Percentiles rank a stretch among this genome's conserved stretches.
Conservation (phyloP, 1,140 invertebrate species). For the Eupristina koningsbergeri region DNA sequence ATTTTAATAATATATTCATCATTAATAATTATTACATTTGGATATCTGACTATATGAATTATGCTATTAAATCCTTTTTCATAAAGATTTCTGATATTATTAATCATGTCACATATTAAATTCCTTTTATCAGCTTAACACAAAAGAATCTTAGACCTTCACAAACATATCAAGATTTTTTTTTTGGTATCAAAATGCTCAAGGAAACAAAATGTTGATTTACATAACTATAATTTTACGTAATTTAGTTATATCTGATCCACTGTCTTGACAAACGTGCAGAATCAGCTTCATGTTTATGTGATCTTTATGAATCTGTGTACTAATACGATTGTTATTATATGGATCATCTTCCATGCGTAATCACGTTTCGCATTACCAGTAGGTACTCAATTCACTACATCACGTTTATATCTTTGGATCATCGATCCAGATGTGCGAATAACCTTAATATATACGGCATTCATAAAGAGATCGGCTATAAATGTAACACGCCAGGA, state of each 20-base stretch:
- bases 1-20: too few relatives aligned
- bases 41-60: too few relatives aligned
- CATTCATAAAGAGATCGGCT: slow-evolving; percentile 44
- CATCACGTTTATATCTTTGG: slow-evolving; percentile 51
- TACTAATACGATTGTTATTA: slow-evolving; percentile 62
- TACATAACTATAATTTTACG: background rate
- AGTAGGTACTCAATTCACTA: slow-evolving; percentile 48
- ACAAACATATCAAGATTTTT: too few relatives aligned
- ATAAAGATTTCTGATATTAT: too few relatives aligned
- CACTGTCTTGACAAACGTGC: slow-evolving; percentile 19
- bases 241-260: slow-evolving; percentile 33
- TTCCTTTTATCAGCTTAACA: too few relatives aligned
- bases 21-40: too few relatives aligned
- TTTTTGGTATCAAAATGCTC: too few relatives aligned
- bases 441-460: slow-evolving; percentile 37
- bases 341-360: slow-evolving; percentile 69
- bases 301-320: slow-evolving; percentile 38
- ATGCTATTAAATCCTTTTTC: too few relatives aligned
- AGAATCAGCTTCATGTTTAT: slow-evolving; percentile 2
- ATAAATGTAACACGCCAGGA: slow-evolving; percentile 42
- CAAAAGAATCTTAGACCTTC: too few relatives aligned
- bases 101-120: too few relatives aligned
- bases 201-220: background rate
- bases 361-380: slow-evolving; percentile 71
- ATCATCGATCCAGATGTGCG: slow-evolving; percentile 46